These are phyloP conservation scores for Drosophila histrio DNA, from an alignment of 2,888 invertebrate species.

Conservation along the genomic window DNA sequence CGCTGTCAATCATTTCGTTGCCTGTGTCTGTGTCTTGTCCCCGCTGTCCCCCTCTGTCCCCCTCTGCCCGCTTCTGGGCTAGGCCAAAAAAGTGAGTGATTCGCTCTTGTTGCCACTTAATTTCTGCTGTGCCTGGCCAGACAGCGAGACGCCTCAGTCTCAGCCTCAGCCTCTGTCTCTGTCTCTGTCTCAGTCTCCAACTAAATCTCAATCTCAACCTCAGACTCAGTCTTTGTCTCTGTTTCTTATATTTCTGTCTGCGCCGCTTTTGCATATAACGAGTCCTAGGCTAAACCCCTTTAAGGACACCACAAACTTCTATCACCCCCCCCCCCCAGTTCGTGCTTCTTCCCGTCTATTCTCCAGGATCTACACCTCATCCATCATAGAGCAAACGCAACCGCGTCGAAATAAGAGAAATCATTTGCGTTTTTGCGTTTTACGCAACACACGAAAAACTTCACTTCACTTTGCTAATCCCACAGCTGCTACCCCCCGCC, in stretches of 20 bases:
- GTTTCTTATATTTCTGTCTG: constrained; percentile 6
- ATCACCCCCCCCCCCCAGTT: not conserved
- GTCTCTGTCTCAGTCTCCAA: not conserved
- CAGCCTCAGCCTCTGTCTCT: not conserved
- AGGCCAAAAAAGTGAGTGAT: constrained; percentile 64
- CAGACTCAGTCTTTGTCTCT: not conserved
- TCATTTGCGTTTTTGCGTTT: constrained; percentile 72
- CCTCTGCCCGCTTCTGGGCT: constrained; percentile 2
- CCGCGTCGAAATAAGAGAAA: constrained; percentile 69
- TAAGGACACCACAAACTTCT: constrained; percentile 20
- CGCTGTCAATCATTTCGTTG: constrained; percentile 85
- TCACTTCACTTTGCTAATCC: constrained; percentile 51
- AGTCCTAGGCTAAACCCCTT: constrained; percentile 19
- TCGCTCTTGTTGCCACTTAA: constrained; percentile 80
- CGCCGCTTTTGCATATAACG: not conserved
- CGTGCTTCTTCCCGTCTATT: too few species aligned
- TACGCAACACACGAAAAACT: constrained; percentile 31
- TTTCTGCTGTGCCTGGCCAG: constrained; percentile 71
- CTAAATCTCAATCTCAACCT: not conserved
- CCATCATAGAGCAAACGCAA: constrained; percentile 44
- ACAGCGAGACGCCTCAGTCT: constrained; percentile 36
- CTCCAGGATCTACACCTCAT: not conserved
- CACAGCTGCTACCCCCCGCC: not conserved
- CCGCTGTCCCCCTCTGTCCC: not conserved
- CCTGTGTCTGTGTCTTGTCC: constrained; percentile 42